Evolutionary conservation across 1,140 invertebrate species (phyloP).

Genomic region (Drosophila pandora): DNA sequence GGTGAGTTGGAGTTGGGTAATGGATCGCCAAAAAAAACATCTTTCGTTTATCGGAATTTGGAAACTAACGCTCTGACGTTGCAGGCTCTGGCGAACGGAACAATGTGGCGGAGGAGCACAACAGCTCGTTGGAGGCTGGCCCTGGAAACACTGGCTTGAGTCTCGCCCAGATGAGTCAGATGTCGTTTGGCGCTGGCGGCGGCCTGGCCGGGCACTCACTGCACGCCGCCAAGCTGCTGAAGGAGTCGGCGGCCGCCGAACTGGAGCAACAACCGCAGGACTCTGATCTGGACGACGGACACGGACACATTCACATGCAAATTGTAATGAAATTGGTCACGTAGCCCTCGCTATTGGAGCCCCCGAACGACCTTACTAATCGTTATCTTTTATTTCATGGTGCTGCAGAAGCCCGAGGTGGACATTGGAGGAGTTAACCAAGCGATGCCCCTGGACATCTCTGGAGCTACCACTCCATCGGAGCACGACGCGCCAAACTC

Average conservation of each 20-base stretch:
- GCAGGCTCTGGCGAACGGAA: constrained; percentile 86
- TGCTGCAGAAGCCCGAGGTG: constrained; percentile 79
- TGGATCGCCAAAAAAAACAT: constrained; percentile 53
- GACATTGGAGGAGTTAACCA: constrained; percentile 81
- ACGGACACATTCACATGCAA: constrained; percentile 83
- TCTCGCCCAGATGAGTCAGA: constrained; percentile 81
- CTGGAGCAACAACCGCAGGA: constrained; percentile 79
- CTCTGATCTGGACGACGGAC: constrained; percentile 77
- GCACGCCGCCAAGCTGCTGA: constrained; percentile 76
- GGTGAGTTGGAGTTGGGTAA: constrained; percentile 78
- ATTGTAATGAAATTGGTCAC: constrained; percentile 83
- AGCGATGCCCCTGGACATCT: constrained; percentile 82
- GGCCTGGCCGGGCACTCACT: constrained; percentile 69
- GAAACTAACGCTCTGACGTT: not conserved
- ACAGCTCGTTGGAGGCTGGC: constrained; percentile 71
- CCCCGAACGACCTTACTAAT: constrained; percentile 39
- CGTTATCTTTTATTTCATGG: constrained; percentile 16
- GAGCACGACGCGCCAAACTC: constrained; percentile 83
- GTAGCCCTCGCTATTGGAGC: constrained; percentile 36
- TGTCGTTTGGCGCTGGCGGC: constrained; percentile 70
- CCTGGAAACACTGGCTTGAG: constrained; percentile 70
- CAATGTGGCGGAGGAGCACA: constrained; percentile 84
- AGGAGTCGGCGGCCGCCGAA: constrained; percentile 73
- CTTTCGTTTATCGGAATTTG: not conserved
- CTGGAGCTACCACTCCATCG: constrained; percentile 81